Conservation (phyloP, 1,140 invertebrate species). For the Aphaenogaster rudis region DNA sequence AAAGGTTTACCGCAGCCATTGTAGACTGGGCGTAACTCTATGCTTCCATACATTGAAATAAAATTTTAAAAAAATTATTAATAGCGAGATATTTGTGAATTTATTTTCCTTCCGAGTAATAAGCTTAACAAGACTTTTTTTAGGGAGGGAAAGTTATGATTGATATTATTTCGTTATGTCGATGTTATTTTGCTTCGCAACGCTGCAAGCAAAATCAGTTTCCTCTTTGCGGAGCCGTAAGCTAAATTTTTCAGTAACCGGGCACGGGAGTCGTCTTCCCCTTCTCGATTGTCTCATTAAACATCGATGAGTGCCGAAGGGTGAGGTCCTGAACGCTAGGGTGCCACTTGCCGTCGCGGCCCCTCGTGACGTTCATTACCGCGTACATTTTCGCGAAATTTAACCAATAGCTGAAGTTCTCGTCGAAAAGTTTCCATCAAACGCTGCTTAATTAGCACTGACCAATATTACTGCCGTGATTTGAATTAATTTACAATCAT, state of each 20-base stretch:
- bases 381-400: constrained; percentile 65
- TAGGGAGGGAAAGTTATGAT: neutral
- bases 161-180: neutral
- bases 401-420: constrained; percentile 1
- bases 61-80: neutral
- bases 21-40: neutral
- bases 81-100: neutral
- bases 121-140: neutral
- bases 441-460: neutral
- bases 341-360: constrained; percentile 47
- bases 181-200: neutral
- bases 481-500: constrained; percentile 9
- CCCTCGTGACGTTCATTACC: constrained; percentile 55
- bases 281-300: constrained; percentile 70
- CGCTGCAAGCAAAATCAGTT: constrained; percentile 38
- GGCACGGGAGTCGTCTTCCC: constrained; percentile 28
- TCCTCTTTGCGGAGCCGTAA: neutral
- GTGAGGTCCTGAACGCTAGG: constrained; percentile 35
- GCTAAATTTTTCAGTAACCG: constrained; percentile 63
- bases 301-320: constrained; percentile 68
- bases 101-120: neutral
- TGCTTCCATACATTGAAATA: neutral
- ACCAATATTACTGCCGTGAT: neutral
- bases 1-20: no score
- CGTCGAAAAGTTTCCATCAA: neutral